These are phyloP conservation scores for Corvus hawaiiensis DNA, from an alignment of 2,113 vertebrate genomes.

Conservation along the genomic window DNA sequence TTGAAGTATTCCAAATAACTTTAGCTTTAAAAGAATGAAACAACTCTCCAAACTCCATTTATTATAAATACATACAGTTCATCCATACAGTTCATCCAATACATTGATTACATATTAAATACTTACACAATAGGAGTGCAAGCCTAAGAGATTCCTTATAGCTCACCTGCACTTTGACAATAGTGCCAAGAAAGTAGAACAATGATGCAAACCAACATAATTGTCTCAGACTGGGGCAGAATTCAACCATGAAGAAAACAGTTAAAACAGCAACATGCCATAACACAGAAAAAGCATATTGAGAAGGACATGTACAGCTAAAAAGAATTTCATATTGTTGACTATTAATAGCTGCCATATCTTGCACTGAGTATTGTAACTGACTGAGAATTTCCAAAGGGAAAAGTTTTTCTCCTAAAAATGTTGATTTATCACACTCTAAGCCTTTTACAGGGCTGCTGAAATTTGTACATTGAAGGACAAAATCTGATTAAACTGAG, in stretches of 20 bases:
- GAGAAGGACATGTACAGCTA: background rate
- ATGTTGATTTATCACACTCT: background rate
- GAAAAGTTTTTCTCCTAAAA: background rate
- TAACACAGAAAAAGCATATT: background rate
- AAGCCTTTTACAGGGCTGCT: background rate
- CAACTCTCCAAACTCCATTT: background rate
- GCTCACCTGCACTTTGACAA: background rate
- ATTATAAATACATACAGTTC: background rate
- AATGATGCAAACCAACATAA: background rate
- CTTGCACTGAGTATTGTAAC: background rate
- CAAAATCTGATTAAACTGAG: background rate
- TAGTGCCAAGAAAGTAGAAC: background rate
- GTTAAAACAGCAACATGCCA: background rate
- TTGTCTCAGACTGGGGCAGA: background rate
- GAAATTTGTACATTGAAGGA: background rate
- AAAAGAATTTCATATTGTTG: background rate
- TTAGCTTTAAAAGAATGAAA: background rate
- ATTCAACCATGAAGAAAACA: background rate
- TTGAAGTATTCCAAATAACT: background rate
- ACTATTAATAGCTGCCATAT: background rate
- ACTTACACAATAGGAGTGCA: background rate
- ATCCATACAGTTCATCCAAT: background rate
- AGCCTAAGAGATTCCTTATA: background rate
- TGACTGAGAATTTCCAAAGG: background rate
- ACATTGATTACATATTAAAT: background rate